Base-by-base conservation (phyloP, 1,140 invertebrate species). In the Cyphomyrmex costatus region DNA sequence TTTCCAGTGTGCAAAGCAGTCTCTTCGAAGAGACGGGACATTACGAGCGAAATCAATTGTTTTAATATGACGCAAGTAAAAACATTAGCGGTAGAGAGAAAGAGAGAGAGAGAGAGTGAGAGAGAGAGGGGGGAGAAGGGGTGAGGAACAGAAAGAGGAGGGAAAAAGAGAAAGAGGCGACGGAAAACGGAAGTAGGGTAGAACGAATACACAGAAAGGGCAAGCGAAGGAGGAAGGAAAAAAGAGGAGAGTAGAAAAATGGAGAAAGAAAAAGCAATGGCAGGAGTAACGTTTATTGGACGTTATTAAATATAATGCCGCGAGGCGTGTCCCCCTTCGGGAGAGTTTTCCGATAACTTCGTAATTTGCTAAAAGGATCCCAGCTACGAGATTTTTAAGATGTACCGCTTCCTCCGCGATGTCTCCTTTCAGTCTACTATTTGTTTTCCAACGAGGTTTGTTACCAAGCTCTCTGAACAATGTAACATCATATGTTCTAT, bases 241-340 rank as follows among this genome's bases (percentile, higher is more conserved):
- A 21, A 79, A 56, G 27, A 5, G 36, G 14, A 58, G 30, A 30
- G 7, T 60, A n/a, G 30, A 12, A 36, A 63, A 63, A 36, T 42
- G 14, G 19, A 10, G 27, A 6, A 36, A 74, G 27, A 76, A 19
- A 33, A 30, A 36, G 24, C 66, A 76, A 12, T 51, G 61, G 71
- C 27, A 36, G 30, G 76, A 85, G 82, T 58, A 89, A 92, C 91
- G 87, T 93, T 93, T 93, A 93, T 93, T 92, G 91, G 91, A 93
- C 89, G 90, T 93, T 93, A 93, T 93, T 93, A 92, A 91, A 93
- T 92, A 91, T 91, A 92, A 91, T 91, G 87, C 88, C 86, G 78
- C 60, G 71, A 90, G 90, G 82, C 88, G 79, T 91, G 84, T 85
- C 84, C 79, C 78, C 76, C 60, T 88, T 87, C 86, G 73, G 74